A percentile compares a stretch with the other conserved stretches of the same genome.
Conservation (phyloP, 2,113 vertebrate genomes). For the Anas platyrhynchos region DNA sequence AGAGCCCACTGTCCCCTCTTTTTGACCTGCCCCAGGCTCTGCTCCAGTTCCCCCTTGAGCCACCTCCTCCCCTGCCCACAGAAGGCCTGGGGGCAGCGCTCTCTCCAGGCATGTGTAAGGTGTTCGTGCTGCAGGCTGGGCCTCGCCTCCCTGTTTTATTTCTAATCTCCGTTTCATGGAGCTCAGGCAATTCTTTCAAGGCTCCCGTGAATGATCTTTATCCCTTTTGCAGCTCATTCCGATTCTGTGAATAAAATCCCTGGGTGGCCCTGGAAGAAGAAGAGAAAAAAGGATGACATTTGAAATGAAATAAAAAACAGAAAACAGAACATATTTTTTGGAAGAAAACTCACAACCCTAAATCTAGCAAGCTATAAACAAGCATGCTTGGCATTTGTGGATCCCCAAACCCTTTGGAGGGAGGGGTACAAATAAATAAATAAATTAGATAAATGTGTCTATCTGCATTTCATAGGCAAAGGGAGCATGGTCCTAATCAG, state of each 20-base stretch:
- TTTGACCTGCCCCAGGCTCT: not conserved
- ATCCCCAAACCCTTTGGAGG: not conserved
- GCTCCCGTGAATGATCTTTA: constrained; percentile 25
- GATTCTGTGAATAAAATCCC: constrained; percentile 45
- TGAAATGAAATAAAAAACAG: constrained; percentile 16
- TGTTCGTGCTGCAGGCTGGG: not conserved
- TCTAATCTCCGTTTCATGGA: constrained; percentile 43
- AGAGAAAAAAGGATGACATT: constrained; percentile 17
- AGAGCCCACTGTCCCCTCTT: not conserved
- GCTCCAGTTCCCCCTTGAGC: not conserved
- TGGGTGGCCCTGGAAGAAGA: constrained; percentile 42
- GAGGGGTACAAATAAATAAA: not conserved
- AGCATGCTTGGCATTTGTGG: not conserved
- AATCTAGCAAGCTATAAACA: constrained; percentile 6
- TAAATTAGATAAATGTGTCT: not conserved
- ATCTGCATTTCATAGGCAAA: not conserved
- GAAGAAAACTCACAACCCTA: not conserved
- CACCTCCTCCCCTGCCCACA: not conserved
- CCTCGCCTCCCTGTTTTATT: constrained; percentile 49
- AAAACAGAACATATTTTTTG: not conserved
- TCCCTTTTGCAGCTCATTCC: constrained; percentile 38
- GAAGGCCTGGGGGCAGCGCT: fast-evolving
- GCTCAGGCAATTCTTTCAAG: constrained; percentile 43
- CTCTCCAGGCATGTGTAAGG: not conserved
- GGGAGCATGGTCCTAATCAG: not conserved